Evolutionary conservation across 2,113 vertebrate genomes (phyloP), one percentile per base, ranked within the genome.

Genomic region (Catagonus wagneri): DNA sequence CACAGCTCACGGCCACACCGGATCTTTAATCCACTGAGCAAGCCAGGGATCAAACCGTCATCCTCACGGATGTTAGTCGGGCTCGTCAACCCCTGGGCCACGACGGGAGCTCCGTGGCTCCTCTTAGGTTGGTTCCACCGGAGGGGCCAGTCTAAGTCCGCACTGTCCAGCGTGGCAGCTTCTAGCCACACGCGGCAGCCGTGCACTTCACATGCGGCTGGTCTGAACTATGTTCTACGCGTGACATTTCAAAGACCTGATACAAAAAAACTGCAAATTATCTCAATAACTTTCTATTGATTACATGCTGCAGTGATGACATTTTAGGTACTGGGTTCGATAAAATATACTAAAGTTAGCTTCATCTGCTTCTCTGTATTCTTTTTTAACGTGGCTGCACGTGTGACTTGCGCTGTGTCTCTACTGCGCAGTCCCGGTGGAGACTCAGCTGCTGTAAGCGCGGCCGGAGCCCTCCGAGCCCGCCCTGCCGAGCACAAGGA

Each of bases 371-470:
- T 19, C 65, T 52, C 34, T 69, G 36, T 36, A 39, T 27, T n/a
- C 63, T 56, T 66, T 72, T 71, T 17, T 13, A 61, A 6, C 0
- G 6, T 3, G 20, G 44, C 11, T 16, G 2, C 0, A 0, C 3
- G 3, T 22, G 2, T 29, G 29, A 44, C 52, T 14, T 2, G 4
- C 0, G 1, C 14, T 1, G 4, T 1, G 1, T 44, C 7, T 12
- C 58, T 25, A 3, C 6, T 32, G 10, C 20, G 11, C 12, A 8
- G 68, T 50, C 17, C 15, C 2, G 44, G 39, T 0, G 60, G 60
- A 61, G n/a, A 25, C 19, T 22, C 44, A 44, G 4, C 44, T 44
- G n/a, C n/a, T 2, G 11, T 27, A 19, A 3, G 25, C 8, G 23
- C 60, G 5, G 44, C 8, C 8, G 44, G 44, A 4, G 60, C 50